phyloP scores from a whole-genome alignment of 2,888 invertebrate genomes.

The Sesamia inferens region DNA sequence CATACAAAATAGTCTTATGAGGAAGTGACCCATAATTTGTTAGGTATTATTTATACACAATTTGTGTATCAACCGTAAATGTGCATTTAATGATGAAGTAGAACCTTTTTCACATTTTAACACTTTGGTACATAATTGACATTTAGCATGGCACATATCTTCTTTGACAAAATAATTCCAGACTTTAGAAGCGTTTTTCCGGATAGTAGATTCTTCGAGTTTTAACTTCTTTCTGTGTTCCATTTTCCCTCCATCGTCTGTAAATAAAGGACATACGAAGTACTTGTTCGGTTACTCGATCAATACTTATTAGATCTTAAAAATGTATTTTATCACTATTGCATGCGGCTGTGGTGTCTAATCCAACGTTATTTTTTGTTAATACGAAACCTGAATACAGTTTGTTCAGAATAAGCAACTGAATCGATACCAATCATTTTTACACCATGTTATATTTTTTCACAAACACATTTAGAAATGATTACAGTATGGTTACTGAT shows the following conservation, averaged over 20 bases:
- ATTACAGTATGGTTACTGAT: no score
- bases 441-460: no score
- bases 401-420: no score
- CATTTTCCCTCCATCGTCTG: not conserved
- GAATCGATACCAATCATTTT: no score
- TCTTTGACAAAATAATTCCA: constrained; percentile 35
- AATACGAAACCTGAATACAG: no score
- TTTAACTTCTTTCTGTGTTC: not conserved
- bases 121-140: constrained; percentile 15
- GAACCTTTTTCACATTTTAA: constrained; percentile 23
- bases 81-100: constrained; percentile 2
- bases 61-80: constrained; percentile 9
- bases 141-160: not conserved
- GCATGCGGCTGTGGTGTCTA: no score
- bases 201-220: not conserved
- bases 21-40: not conserved
- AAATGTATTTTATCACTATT: not conserved
- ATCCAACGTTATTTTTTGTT: not conserved
- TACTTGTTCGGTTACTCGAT: not conserved
- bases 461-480: no score
- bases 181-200: constrained; percentile 30
- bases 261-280: not conserved
- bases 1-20: not conserved
- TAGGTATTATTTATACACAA: not conserved
- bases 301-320: not conserved